phyloP scores from a whole-genome alignment of 2,888 invertebrate genomes.

The Buathra laborator region DNA sequence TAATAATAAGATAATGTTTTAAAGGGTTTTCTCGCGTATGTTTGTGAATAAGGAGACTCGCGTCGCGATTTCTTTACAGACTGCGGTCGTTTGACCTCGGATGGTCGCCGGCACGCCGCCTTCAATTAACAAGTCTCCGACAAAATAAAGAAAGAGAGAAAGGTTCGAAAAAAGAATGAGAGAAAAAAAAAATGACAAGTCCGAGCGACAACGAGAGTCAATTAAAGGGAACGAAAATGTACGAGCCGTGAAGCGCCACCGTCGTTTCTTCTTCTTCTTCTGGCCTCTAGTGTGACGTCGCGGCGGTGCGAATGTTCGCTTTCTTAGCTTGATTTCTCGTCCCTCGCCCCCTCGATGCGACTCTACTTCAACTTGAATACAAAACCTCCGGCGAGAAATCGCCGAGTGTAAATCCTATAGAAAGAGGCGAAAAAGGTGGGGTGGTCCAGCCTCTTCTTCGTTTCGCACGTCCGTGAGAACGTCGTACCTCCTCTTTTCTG shows the following conservation, averaged over 20 bases:
- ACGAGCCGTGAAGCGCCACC: conserved; percentile 41
- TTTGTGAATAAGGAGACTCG: too few species aligned
- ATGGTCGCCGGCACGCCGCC: conserved; percentile 52
- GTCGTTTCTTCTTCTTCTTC: conserved; percentile 8
- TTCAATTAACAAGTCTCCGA: conserved; percentile 69
- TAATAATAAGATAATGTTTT: too few species aligned
- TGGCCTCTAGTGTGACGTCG: not conserved
- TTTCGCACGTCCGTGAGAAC: conserved; percentile 12
- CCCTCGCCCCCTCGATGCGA: conserved; percentile 15
- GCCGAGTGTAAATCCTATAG: conserved; percentile 11
- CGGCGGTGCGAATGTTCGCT: conserved; percentile 19
- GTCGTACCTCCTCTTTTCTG: not conserved
- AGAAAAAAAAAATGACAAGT: not conserved
- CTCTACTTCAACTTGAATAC: conserved; percentile 1
- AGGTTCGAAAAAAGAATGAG: not conserved
- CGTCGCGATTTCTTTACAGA: too few species aligned
- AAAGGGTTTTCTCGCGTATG: too few species aligned
- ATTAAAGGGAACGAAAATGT: conserved; percentile 34
- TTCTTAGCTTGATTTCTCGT: conserved; percentile 17
- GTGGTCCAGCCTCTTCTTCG: conserved; percentile 13
- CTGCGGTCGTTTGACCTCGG: not conserved
- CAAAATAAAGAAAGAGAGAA: conserved; percentile 35
- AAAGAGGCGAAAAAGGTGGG: not conserved
- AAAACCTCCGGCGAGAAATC: conserved; percentile 8
- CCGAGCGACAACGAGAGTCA: conserved; percentile 33